Conservation (phyloP, 2,888 invertebrate genomes). For the Rotaria magnacalcarata region DNA sequence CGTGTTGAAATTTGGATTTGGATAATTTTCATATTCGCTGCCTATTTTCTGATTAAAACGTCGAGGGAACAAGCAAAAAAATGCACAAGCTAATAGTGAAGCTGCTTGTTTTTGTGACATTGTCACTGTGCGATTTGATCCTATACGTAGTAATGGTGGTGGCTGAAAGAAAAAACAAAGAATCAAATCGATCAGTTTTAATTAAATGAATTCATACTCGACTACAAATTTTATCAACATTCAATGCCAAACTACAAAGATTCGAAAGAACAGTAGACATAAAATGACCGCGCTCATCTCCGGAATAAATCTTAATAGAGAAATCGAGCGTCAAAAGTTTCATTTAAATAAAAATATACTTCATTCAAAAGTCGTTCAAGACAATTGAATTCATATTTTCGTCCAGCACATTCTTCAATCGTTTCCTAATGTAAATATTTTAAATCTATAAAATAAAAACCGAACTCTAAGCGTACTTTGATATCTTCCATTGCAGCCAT, state of each 20-base stretch:
- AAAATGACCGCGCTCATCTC: not conserved
- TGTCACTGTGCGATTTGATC: conserved; percentile 62
- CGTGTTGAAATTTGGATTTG: conserved; percentile 34
- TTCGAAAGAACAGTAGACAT: not conserved
- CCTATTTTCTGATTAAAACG: conserved; percentile 55
- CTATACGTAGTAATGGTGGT: not conserved
- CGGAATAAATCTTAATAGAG: not conserved
- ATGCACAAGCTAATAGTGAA: conserved; percentile 67
- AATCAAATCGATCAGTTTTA: not conserved
- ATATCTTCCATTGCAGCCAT: not conserved
- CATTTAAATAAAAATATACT: not conserved
- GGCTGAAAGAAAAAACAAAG: not conserved
- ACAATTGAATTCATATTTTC: not conserved
- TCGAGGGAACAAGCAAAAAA: conserved; percentile 86
- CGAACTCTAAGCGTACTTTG: not conserved
- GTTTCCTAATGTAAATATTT: not conserved
- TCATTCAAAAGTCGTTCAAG: conserved; percentile 3
- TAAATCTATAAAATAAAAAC: too few species aligned
- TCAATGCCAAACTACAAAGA: conserved; percentile 1
- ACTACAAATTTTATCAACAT: conserved; percentile 30
- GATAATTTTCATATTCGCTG: conserved; percentile 32
- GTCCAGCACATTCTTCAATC: conserved; percentile 2
- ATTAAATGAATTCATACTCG: not conserved
- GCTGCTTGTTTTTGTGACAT: conserved; percentile 67
- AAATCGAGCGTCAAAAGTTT: not conserved